Evolutionary conservation across 2,888 invertebrate genomes (phyloP).

Genomic region (Ennomos fuscantarius): DNA sequence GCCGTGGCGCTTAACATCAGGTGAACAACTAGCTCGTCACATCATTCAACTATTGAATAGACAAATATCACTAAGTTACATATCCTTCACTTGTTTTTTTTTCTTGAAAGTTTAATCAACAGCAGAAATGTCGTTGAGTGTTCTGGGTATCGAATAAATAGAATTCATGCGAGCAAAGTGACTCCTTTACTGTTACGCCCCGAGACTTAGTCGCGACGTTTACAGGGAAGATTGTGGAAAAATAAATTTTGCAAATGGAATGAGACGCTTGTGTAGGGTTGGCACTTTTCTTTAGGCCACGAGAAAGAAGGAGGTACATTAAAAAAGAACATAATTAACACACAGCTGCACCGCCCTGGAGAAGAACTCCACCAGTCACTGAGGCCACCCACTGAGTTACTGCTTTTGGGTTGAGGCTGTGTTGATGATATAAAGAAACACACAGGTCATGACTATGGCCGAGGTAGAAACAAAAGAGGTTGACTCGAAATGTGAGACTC

Average conservation of each 20-base stretch:
- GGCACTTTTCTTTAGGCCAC: slow-evolving; percentile 17
- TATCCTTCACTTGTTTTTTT: background rate
- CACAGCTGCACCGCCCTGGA: too few relatives aligned
- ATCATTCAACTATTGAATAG: too few relatives aligned
- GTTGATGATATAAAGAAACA: too few relatives aligned
- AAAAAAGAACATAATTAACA: background rate
- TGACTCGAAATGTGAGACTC: too few relatives aligned
- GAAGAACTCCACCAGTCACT: too few relatives aligned
- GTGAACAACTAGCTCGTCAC: too few relatives aligned
- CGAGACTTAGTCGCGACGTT: slow-evolving; percentile 53
- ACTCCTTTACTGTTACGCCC: slow-evolving; percentile 54
- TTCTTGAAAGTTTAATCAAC: slow-evolving; percentile 20
- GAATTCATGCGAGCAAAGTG: slow-evolving; percentile 52
- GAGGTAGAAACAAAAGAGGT: too few relatives aligned
- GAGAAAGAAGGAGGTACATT: background rate
- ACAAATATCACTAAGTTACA: too few relatives aligned
- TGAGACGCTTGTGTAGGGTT: slow-evolving; percentile 50
- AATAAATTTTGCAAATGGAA: slow-evolving; percentile 66
- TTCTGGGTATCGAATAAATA: slow-evolving; percentile 26
- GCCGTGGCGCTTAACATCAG: too few relatives aligned
- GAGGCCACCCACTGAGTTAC: too few relatives aligned
- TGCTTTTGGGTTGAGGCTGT: too few relatives aligned
- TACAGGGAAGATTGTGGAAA: slow-evolving; percentile 59
- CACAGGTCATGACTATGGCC: too few relatives aligned
- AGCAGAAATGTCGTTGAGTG: slow-evolving; percentile 19